Evolutionary conservation across 2,797 vertebrate genomes (phyloP).

Genomic region (Poeciliopsis turneri): DNA sequence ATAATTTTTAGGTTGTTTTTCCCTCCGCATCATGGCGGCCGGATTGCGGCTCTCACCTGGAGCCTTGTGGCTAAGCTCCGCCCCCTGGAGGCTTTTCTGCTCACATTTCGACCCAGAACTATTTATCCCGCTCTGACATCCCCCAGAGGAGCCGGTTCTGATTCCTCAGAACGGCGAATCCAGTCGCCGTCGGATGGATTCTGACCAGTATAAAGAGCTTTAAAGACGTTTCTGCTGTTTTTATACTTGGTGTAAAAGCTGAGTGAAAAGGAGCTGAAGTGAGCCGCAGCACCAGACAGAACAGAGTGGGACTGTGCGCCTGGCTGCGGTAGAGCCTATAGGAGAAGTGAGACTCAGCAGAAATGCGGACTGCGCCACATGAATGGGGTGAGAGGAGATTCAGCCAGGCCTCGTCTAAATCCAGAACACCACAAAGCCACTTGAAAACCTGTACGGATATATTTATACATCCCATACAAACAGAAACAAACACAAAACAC

Average conservation of each 20-base stretch:
- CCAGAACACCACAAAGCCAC: conserved; percentile 79
- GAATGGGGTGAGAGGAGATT: conserved; percentile 68
- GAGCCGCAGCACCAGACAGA: not conserved
- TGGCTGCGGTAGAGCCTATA: conserved; percentile 25
- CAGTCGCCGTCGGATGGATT: too few species aligned
- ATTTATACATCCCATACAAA: conserved; percentile 71
- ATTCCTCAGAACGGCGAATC: not conserved
- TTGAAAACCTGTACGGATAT: conserved; percentile 77
- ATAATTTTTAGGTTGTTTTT: too few species aligned
- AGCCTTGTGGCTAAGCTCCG: too few species aligned
- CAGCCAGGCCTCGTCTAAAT: conserved; percentile 74
- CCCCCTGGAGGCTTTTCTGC: too few species aligned
- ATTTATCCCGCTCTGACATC: not conserved
- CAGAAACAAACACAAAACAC: conserved; percentile 45
- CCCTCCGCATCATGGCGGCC: too few species aligned
- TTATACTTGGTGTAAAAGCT: not conserved
- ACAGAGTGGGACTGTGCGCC: conserved; percentile 13
- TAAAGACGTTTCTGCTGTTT: not conserved
- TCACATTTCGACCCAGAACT: not conserved
- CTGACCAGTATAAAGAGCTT: too few species aligned
- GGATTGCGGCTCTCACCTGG: too few species aligned
- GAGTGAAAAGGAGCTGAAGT: not conserved
- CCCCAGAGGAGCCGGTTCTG: not conserved
- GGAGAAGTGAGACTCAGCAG: conserved; percentile 47
- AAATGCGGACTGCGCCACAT: conserved; percentile 64